These are phyloP conservation scores for Mesembrinibis cayennensis DNA, from an alignment of 2,113 vertebrate species.

Conservation along the genomic window DNA sequence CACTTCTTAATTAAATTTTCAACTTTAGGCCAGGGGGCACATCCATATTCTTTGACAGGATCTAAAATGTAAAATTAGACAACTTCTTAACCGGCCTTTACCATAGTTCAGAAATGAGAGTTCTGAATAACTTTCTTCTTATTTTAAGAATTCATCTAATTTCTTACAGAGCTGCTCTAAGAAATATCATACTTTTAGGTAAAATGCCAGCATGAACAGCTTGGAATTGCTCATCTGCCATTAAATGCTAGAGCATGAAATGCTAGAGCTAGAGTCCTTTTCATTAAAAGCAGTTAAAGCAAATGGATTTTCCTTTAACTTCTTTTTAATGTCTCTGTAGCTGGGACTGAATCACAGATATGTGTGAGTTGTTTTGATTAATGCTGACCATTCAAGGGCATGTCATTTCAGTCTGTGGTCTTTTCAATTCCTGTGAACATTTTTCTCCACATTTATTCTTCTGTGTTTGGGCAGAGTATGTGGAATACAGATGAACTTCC, in stretches of 20 bases:
- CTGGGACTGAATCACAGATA: not conserved
- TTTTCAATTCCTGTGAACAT: not conserved
- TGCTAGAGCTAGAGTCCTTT: not conserved
- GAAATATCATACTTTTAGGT: not conserved
- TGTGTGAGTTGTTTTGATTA: not conserved
- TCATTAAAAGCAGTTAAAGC: not conserved
- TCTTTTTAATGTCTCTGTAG: not conserved
- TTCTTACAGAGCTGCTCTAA: not conserved
- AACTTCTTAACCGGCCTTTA: not conserved
- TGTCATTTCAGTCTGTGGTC: not conserved
- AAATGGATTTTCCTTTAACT: not conserved
- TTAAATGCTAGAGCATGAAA: not conserved
- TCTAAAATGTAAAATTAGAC: constrained; percentile 75
- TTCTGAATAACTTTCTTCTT: not conserved
- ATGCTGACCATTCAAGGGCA: not conserved
- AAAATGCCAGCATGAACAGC: constrained; percentile 7
- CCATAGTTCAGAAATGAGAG: not conserved
- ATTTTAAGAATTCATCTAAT: not conserved
- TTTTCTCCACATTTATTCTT: not conserved
- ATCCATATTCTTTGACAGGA: constrained; percentile 90
- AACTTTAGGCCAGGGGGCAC: constrained; percentile 87
- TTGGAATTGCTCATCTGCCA: not conserved
- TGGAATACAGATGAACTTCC: not conserved
- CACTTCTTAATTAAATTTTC: constrained; percentile 91
- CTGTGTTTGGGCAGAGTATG: not conserved